Percentiles rank a stretch among this genome's conserved stretches.
phyloP scores from a whole-genome alignment of 2,797 vertebrate species.

The Sphenodon punctatus region DNA sequence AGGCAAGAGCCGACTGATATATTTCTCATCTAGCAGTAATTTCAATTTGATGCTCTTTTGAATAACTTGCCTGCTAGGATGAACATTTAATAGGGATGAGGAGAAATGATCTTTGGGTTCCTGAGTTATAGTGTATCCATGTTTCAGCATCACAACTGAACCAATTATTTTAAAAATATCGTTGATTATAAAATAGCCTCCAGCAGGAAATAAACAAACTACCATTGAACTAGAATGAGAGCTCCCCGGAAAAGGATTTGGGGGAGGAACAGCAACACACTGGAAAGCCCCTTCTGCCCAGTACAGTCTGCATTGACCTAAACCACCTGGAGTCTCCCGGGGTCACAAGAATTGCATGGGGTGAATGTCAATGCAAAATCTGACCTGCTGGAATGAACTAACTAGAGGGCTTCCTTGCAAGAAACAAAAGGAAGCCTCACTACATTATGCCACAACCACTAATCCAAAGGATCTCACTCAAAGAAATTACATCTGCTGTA shows the following conservation, averaged over 20 bases:
- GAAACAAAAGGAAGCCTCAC: not conserved
- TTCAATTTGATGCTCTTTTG: no score
- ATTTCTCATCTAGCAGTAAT: no score
- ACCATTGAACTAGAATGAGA: not conserved
- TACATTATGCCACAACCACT: not conserved
- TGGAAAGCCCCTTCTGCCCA: no score
- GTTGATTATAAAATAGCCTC: not conserved
- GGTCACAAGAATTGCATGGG: not conserved
- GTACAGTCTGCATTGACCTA: not conserved
- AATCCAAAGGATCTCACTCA: accelerated
- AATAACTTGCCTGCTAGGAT: no score
- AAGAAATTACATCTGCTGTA: not conserved
- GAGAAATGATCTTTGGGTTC: no score
- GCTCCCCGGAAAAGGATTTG: no score
- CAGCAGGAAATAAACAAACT: no score
- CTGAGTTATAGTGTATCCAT: not conserved
- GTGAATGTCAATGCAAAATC: not conserved
- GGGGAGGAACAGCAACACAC: no score
- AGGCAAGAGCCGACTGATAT: not conserved
- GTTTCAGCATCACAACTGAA: not conserved
- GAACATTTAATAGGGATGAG: no score
- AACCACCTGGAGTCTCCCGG: not conserved
- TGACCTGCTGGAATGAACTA: not conserved
- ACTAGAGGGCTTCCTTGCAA: not conserved
- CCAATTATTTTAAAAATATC: not conserved